Percentiles rank a stretch among this genome's conserved stretches.
phyloP scores from a whole-genome alignment of 2,113 vertebrate genomes.

The Dicaeum eximium region DNA sequence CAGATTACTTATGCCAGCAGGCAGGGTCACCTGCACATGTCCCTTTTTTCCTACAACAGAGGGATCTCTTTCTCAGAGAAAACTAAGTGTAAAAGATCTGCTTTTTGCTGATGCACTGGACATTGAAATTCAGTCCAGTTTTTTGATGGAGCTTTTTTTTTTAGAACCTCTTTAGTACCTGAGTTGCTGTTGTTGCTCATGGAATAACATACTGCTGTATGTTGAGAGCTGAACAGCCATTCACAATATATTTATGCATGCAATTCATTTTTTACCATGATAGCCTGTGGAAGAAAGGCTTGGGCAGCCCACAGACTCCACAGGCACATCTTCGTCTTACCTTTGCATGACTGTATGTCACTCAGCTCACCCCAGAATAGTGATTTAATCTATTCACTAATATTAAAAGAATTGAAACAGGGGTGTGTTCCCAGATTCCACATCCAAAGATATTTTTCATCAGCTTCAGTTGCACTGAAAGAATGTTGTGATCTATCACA shows the following conservation, averaged over 20 bases:
- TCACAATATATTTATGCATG: background rate
- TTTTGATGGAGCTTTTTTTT: background rate
- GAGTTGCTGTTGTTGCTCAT: background rate
- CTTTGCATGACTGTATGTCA: background rate
- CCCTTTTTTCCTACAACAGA: background rate
- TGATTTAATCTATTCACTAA: background rate
- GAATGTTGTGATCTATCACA: background rate
- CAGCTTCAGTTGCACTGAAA: background rate
- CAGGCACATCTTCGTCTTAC: fast-evolving
- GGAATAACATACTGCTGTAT: background rate
- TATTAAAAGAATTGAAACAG: background rate
- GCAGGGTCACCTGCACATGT: background rate
- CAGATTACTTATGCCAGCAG: background rate
- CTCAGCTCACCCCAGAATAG: background rate
- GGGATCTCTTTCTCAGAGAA: background rate
- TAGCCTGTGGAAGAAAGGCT: background rate
- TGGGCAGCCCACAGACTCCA: background rate
- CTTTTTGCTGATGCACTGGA: background rate
- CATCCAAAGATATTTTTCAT: background rate
- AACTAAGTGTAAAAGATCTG: background rate
- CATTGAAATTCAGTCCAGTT: background rate
- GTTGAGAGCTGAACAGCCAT: background rate
- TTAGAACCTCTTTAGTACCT: background rate
- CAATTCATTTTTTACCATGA: background rate
- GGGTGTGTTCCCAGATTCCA: background rate